These are phyloP conservation scores for Sylvia atricapilla DNA, from an alignment of 2,113 vertebrate species.

Conservation along the genomic window DNA sequence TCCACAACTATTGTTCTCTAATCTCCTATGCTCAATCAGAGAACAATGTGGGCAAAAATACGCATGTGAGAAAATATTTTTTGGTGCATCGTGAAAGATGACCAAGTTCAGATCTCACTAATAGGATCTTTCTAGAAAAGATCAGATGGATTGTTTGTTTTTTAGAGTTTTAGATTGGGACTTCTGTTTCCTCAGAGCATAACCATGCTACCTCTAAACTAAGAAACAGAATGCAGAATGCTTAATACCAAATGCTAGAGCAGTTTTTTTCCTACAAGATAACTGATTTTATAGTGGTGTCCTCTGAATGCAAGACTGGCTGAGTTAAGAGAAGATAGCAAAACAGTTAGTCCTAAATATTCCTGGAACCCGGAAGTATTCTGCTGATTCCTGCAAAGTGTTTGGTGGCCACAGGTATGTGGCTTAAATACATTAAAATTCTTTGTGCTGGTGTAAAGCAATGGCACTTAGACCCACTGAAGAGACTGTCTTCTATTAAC, in stretches of 20 bases:
- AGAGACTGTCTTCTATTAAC: neutral
- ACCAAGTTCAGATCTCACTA: neutral
- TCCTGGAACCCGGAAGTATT: neutral
- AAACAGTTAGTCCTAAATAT: neutral
- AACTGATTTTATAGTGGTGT: neutral
- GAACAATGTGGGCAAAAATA: neutral
- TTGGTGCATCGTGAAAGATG: neutral
- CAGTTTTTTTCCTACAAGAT: neutral
- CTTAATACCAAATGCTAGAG: neutral
- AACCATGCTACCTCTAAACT: neutral
- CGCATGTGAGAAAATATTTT: neutral
- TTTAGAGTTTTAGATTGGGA: neutral
- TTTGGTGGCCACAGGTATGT: neutral
- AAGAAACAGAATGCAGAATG: neutral
- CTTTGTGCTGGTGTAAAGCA: neutral
- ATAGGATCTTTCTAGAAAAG: neutral
- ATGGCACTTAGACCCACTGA: accelerated
- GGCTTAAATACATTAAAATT: neutral
- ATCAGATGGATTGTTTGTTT: neutral
- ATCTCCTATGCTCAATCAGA: neutral
- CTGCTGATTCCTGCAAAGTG: neutral
- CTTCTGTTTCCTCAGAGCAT: neutral
- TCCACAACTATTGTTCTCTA: neutral
- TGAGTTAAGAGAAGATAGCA: neutral
- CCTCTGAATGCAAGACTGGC: neutral